Percentiles rank a stretch among this genome's conserved stretches.
These are phyloP conservation scores for Dendrocincla tyrannina DNA, from an alignment of 2,797 vertebrate species.

Conservation along the genomic window DNA sequence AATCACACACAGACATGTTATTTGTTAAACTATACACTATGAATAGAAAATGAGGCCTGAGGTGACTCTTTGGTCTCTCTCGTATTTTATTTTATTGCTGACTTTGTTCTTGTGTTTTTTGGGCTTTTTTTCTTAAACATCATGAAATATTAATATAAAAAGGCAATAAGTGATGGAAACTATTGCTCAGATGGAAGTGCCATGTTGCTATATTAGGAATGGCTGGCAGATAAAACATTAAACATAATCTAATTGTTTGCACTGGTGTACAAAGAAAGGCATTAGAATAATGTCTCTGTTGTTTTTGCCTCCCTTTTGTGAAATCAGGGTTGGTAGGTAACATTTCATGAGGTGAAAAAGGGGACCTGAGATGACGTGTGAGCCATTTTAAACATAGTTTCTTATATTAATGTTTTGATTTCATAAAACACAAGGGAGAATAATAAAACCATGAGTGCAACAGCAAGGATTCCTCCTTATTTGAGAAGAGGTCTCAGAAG, in stretches of 20 bases:
- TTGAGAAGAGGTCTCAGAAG: not conserved
- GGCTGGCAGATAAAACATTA: not conserved
- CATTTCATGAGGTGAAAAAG: not conserved
- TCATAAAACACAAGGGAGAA: not conserved
- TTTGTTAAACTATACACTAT: slow-evolving; percentile 21
- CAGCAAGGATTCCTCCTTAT: not conserved
- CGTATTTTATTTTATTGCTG: slow-evolving; percentile 14
- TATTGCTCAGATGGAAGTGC: not conserved
- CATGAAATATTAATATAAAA: not conserved
- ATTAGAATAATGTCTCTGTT: not conserved
- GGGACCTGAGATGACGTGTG: not conserved
- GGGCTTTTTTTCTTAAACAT: not conserved
- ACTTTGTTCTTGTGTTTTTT: not conserved
- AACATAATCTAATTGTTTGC: not conserved
- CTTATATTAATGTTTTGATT: not conserved
- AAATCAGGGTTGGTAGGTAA: not conserved
- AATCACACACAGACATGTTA: slow-evolving; percentile 9
- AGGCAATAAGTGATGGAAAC: not conserved
- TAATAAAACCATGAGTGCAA: not conserved
- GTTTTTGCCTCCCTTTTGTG: not conserved
- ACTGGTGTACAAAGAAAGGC: not conserved
- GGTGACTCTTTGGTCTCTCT: not conserved
- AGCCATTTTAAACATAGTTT: not conserved
- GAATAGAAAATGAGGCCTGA: slow-evolving; percentile 19
- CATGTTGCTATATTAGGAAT: not conserved